Conservation (phyloP, 1,140 invertebrate genomes). For the Plodia interpunctella region DNA sequence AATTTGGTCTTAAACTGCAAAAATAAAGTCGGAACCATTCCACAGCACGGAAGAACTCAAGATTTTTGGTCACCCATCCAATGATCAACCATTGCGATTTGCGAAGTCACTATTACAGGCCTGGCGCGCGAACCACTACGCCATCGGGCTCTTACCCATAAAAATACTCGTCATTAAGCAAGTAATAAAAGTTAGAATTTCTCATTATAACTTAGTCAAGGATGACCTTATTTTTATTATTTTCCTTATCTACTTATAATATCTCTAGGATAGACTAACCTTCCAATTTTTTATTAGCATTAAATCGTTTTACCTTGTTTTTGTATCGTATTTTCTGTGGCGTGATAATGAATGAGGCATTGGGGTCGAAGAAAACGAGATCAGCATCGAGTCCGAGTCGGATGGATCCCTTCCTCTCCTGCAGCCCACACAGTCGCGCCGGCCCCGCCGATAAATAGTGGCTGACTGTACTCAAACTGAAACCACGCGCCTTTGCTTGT, state of each 20-base stretch:
- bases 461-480: conserved; percentile 76
- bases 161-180: too few relatives aligned
- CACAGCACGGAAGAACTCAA: too few relatives aligned
- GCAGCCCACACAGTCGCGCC: conserved; percentile 79
- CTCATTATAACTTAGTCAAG: too few relatives aligned
- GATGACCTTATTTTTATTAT: too few relatives aligned
- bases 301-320: conserved; percentile 75
- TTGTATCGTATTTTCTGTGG: conserved; percentile 76
- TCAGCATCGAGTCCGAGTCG: conserved; percentile 82
- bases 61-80: too few relatives aligned
- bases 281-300: not conserved
- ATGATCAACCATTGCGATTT: too few relatives aligned
- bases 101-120: too few relatives aligned
- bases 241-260: conserved; percentile 15
- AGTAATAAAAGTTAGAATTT: too few relatives aligned
- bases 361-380: conserved; percentile 84
- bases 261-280: not conserved
- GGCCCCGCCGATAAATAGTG: conserved; percentile 79
- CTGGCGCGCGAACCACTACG: too few relatives aligned
- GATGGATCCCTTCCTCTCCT: conserved; percentile 79
- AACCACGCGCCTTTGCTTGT: conserved; percentile 68
- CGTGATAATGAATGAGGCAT: conserved; percentile 77
- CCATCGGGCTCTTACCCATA: too few relatives aligned
- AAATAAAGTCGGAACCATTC: too few relatives aligned
- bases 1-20: too few relatives aligned